Evolutionary conservation across 2,888 invertebrate species (phyloP), one percentile per base, ranked within the genome.

Genomic region (Hoplodrina ambigua): DNA sequence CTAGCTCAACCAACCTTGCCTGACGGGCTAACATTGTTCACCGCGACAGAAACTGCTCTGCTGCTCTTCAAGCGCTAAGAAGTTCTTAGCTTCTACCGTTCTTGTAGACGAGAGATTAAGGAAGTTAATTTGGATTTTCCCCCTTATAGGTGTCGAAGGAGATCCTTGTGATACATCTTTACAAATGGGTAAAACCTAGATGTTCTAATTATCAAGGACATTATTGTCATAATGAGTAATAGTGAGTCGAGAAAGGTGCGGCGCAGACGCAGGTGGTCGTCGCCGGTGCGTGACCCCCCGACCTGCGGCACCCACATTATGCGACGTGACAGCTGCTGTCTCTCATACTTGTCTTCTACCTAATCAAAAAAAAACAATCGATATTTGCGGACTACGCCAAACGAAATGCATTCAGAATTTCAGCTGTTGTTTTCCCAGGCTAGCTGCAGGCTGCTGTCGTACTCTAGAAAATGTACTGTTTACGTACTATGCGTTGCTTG

Each of bases 251-350:
- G 60, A 30, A 46, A 41, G 52, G 61, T 33, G 63, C 37, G 44
- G 70, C 62, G 70, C 19, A 20, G 37, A 50, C 59, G 65, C 82
- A 58, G 77, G 81, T 61, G 66, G 49, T n/a, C 55, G 30, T 30
- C 62, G 58, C 25, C 67, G 57, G 58, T 59, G 83, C 78, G 81
- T 73, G 75, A 54, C 80, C 65, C 69, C 76, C 73, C 70, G 71
- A 72, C 72, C 77, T 72, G 70, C 46, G 49, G 25, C 60, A 19
- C 50, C 60, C 58, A 25, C 61, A 17, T 53, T 15, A 17, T 49
- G 5, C 52, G 20, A 30, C 19, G 46, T 33, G 30, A 25, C 81
- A 68, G 57, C 72, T 77, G 81, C 10, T 33, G 54, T 7, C 64
- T 50, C 58, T 46, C 61, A 19, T 11, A n/a, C 46, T 46, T 17